phyloP scores from a whole-genome alignment of 2,113 vertebrate genomes.

The Propithecus coquereli region DNA sequence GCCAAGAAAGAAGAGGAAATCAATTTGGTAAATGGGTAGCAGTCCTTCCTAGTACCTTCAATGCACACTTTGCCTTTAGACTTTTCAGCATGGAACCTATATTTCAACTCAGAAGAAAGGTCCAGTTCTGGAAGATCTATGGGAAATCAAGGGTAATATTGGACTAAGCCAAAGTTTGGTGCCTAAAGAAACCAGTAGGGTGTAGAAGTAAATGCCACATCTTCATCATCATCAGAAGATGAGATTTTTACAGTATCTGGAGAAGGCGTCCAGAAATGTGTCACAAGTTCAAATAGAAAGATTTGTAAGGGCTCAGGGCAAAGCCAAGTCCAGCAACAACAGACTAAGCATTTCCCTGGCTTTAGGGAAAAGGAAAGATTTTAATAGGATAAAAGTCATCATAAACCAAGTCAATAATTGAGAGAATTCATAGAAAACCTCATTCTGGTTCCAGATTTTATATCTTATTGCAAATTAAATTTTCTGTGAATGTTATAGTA shows the following conservation, averaged over 20 bases:
- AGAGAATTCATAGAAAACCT: background rate
- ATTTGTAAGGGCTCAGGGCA: rapidly evolving
- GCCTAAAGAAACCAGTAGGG: rapidly evolving
- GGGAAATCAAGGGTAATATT: background rate
- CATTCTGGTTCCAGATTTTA: background rate
- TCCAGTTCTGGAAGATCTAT: background rate
- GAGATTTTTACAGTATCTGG: rapidly evolving
- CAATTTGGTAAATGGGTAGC: no score
- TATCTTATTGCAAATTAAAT: background rate
- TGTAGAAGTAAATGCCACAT: background rate
- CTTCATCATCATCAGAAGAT: background rate
- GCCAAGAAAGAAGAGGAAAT: background rate
- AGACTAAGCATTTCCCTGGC: rapidly evolving
- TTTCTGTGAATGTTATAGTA: background rate
- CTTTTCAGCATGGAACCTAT: background rate
- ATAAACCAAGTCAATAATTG: no score
- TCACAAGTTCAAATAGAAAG: background rate
- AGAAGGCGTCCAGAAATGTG: background rate
- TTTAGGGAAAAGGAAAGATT: background rate
- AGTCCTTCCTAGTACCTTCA: background rate
- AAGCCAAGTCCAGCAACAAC: background rate
- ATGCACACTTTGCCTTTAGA: background rate
- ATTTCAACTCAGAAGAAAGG: background rate
- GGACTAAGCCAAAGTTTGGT: background rate
- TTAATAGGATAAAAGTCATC: background rate